Evolutionary conservation across 2,113 vertebrate species (phyloP), one percentile per base, ranked within the genome.

Genomic region (Paramormyrops kingsleyae): DNA sequence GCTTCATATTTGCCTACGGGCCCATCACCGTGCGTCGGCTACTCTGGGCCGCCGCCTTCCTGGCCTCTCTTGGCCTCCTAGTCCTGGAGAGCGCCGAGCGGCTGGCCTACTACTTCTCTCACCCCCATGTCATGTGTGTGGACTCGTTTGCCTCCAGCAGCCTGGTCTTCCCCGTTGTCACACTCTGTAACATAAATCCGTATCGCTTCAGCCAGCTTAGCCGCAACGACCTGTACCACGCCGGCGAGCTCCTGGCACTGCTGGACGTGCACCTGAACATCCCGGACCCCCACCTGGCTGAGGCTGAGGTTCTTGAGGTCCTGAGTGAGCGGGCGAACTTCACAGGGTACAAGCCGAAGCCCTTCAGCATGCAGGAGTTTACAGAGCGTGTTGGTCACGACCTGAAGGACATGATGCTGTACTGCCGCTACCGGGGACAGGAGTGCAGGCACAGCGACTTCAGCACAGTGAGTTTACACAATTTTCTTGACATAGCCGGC

Each of bases 341-440:
- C 93, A 98, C 96, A 21, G 96, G 97, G 91, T 99, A 99, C 92
- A 97, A 95, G 89, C 98, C 99, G 46, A 98, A 97, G 92, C 94
- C 97, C 53, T 99, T 99, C 96, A 97, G 96, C 96, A 99, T 99
- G 98, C 96, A 96, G 91, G 99, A 99, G 95, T 99, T 99, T 94
- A 94, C 97, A 35, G 97, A 98, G 0, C 95, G 99, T 0, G 97
- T 99, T 46, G 99, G 99, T 90, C 99, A 99, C 0, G 98, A 99
- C 94, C 96, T 99, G 89, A 96, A 97, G 93, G 98, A 99, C 91
- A 99, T 99, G 99, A 97, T 99, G 97, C 96, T 99, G 15, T 99
- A 98, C 94, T 99, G 99, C 94, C 98, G 97, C 92, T 99, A 97
- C 94, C 97, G 97, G 93, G 99, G 99, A 12, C 97, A 98, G 91